phyloP scores from a whole-genome alignment of 2,888 invertebrate species.

The Horisme vitalbata region DNA sequence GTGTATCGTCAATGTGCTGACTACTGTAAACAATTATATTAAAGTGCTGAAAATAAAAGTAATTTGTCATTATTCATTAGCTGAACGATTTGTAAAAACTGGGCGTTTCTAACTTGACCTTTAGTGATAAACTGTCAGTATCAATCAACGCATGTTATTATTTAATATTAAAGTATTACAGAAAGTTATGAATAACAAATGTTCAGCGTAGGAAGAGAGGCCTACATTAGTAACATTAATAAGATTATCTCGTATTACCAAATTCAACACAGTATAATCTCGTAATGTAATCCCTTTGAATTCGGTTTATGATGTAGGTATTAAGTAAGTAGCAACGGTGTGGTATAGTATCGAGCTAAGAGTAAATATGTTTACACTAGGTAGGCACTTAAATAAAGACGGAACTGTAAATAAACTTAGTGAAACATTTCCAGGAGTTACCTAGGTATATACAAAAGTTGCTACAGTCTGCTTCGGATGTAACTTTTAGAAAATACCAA shows the following conservation, averaged over 20 bases:
- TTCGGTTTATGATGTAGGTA: conserved; percentile 19
- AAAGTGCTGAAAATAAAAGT: conserved; percentile 16
- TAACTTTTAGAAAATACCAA: too few species aligned
- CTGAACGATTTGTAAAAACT: too few species aligned
- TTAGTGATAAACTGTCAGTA: too few species aligned
- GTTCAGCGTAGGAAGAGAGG: background rate
- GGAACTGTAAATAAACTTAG: too few species aligned
- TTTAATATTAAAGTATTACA: background rate
- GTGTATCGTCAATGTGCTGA: conserved; percentile 59
- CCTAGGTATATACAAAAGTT: too few species aligned
- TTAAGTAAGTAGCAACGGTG: conserved; percentile 9
- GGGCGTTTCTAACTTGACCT: too few species aligned
- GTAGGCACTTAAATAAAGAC: background rate
- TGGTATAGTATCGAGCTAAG: conserved; percentile 1
- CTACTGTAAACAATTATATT: conserved; percentile 57
- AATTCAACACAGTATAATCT: conserved; percentile 20
- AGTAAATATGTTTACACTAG: conserved; percentile 7
- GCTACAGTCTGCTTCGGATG: too few species aligned
- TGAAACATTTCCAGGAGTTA: too few species aligned
- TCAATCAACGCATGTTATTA: too few species aligned
- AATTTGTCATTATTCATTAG: too few species aligned
- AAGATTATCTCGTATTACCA: conserved; percentile 15
- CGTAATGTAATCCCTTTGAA: conserved; percentile 27
- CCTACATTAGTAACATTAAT: background rate
- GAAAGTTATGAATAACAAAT: too few species aligned